A percentile compares a stretch with the other conserved stretches of the same genome.
These are phyloP conservation scores for Drosophila guanche DNA, from an alignment of 1,140 invertebrate species.

Conservation along the genomic window DNA sequence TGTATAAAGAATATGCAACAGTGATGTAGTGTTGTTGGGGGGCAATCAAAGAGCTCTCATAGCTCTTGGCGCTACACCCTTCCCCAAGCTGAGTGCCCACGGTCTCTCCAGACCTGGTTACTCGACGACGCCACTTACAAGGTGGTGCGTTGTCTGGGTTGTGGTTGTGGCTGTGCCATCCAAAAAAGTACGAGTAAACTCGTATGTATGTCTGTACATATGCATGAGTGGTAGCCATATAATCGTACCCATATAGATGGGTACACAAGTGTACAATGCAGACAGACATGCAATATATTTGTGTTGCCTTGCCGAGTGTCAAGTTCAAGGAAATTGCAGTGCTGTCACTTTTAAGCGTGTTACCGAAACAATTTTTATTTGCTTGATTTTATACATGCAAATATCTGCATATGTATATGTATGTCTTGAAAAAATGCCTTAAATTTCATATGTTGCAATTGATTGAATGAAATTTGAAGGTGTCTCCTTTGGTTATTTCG, in stretches of 20 bases:
- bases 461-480: slow-evolving; percentile 73
- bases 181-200: slow-evolving; percentile 14
- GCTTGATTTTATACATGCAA: slow-evolving; percentile 2
- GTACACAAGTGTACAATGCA: slow-evolving; percentile 28
- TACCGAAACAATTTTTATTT: slow-evolving; percentile 48
- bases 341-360: slow-evolving; percentile 68
- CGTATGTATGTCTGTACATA: neutral
- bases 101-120: neutral
- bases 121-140: slow-evolving; percentile 42
- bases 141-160: slow-evolving; percentile 44
- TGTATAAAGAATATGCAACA: slow-evolving; percentile 9
- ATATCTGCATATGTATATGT: slow-evolving; percentile 4
- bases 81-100: slow-evolving; percentile 20
- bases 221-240: slow-evolving; percentile 24
- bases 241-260: slow-evolving; percentile 17
- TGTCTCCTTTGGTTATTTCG: slow-evolving; percentile 11
- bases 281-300: slow-evolving; percentile 22
- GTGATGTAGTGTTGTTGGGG: slow-evolving; percentile 6
- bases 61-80: slow-evolving; percentile 12
- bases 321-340: slow-evolving; percentile 79
- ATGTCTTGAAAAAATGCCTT: slow-evolving; percentile 27
- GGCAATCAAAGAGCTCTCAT: slow-evolving; percentile 31
- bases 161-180: slow-evolving; percentile 16
- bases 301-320: slow-evolving; percentile 62
- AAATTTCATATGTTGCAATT: slow-evolving; percentile 54